Evolutionary conservation across 2,888 invertebrate genomes (phyloP).

Genomic region (Ypsolopha sequella): DNA sequence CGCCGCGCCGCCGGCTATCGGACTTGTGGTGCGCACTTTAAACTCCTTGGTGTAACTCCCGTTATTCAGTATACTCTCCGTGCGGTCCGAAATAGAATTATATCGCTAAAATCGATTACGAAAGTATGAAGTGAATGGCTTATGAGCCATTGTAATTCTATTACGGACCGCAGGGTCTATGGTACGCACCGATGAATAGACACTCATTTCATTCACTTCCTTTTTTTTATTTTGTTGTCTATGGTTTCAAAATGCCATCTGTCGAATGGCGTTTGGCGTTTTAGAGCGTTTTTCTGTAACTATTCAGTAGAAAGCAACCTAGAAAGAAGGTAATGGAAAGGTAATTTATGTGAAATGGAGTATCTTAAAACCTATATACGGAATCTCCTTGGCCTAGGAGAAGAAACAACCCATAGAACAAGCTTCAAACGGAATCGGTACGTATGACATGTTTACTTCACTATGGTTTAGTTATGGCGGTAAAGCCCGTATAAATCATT

Average conservation of each 20-base stretch:
- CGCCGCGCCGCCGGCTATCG: no score
- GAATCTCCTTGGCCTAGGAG: slow-evolving; percentile 44
- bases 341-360: slow-evolving; percentile 48
- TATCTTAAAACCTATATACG: slow-evolving; percentile 55
- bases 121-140: no score
- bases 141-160: no score
- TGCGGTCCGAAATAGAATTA: no score
- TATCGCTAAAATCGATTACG: no score
- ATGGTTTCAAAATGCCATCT: slow-evolving; percentile 5
- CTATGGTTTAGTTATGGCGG: slow-evolving; percentile 55
- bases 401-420: slow-evolving; percentile 31
- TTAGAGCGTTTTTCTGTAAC: slow-evolving; percentile 14
- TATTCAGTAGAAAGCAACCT: slow-evolving; percentile 10
- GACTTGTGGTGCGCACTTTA: no score
- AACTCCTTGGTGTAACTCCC: no score
- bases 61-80: no score
- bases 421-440: slow-evolving; percentile 65
- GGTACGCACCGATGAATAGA: no score
- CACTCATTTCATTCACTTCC: no score
- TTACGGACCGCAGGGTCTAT: no score
- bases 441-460: slow-evolving; percentile 55
- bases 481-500: slow-evolving; percentile 34
- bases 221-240: background rate
- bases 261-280: slow-evolving; percentile 16
- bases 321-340: slow-evolving; percentile 46